Conservation (phyloP, 2,113 vertebrate species). For the Ascaphus truei region DNA sequence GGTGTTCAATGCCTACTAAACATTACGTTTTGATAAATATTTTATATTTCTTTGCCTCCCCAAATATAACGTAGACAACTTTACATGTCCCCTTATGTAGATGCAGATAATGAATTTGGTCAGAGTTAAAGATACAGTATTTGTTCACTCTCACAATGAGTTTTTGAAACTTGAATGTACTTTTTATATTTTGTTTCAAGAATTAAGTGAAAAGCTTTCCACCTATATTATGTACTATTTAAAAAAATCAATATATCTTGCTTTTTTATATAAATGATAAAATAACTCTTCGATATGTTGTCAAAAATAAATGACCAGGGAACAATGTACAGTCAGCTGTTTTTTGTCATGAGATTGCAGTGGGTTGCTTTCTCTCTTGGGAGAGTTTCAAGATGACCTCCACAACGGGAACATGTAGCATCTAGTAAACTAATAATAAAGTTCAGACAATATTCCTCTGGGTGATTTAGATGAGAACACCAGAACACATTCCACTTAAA, state of each 20-base stretch:
- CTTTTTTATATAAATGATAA: not conserved
- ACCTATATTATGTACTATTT: too few relatives aligned
- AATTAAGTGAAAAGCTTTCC: too few relatives aligned
- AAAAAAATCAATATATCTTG: not conserved
- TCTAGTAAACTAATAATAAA: slow-evolving; percentile 52
- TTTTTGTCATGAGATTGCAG: slow-evolving; percentile 53
- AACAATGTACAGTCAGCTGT: slow-evolving; percentile 52
- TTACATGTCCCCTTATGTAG: too few relatives aligned
- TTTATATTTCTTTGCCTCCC: too few relatives aligned
- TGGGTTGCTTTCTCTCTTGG: slow-evolving; percentile 45
- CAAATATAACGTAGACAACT: too few relatives aligned
- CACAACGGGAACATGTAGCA: slow-evolving; percentile 49
- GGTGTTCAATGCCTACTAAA: too few relatives aligned
- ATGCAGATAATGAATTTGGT: too few relatives aligned
- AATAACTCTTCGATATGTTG: slow-evolving; percentile 30
- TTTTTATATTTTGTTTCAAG: too few relatives aligned
- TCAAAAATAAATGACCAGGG: slow-evolving; percentile 35
- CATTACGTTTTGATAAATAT: too few relatives aligned
- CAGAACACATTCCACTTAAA: slow-evolving; percentile 52
- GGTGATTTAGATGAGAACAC: slow-evolving; percentile 57
- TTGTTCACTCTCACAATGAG: too few relatives aligned
- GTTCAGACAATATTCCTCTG: slow-evolving; percentile 41
- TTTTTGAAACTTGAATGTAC: too few relatives aligned
- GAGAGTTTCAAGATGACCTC: slow-evolving; percentile 55
- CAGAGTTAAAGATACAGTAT: too few relatives aligned